These are phyloP conservation scores for Cephus sareptanus DNA, from an alignment of 2,888 invertebrate genomes.

Conservation along the genomic window DNA sequence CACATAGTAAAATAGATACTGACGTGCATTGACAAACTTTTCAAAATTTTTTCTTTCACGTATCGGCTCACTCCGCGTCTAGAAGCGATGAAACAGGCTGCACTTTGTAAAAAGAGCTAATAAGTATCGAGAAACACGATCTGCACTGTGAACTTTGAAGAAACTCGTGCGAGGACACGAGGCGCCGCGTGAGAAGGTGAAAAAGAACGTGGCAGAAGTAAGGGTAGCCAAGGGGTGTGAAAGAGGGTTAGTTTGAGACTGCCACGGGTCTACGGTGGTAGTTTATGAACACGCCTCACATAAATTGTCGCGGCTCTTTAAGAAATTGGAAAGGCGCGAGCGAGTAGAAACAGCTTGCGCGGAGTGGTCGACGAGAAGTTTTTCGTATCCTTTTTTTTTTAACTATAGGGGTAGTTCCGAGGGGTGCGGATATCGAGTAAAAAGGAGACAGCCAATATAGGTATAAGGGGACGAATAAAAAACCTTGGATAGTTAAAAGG, in stretches of 20 bases:
- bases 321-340: slow-evolving; percentile 65
- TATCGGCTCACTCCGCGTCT: neutral
- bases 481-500: neutral
- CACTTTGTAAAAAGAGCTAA: slow-evolving; percentile 41
- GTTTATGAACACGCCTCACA: slow-evolving; percentile 66
- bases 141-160: slow-evolving; percentile 61
- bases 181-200: slow-evolving; percentile 21
- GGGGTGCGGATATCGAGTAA: neutral
- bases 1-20: neutral
- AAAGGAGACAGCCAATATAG: neutral
- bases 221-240: slow-evolving; percentile 13
- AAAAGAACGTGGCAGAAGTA: slow-evolving; percentile 8
- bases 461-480: neutral
- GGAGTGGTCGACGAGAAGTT: slow-evolving; percentile 59
- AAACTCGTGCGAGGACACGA: slow-evolving; percentile 40
- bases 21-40: slow-evolving; percentile 1
- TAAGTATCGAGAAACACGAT: slow-evolving; percentile 61
- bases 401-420: neutral
- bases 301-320: slow-evolving; percentile 67
- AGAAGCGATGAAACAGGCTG: slow-evolving; percentile 25
- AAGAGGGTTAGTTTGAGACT: slow-evolving; percentile 24
- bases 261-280: slow-evolving; percentile 38
- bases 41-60: slow-evolving; percentile 13
- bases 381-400: slow-evolving; percentile 31
- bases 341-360: slow-evolving; percentile 61